These are phyloP conservation scores for Lates japonicus DNA, from an alignment of 2,797 vertebrate genomes.

Conservation along the genomic window DNA sequence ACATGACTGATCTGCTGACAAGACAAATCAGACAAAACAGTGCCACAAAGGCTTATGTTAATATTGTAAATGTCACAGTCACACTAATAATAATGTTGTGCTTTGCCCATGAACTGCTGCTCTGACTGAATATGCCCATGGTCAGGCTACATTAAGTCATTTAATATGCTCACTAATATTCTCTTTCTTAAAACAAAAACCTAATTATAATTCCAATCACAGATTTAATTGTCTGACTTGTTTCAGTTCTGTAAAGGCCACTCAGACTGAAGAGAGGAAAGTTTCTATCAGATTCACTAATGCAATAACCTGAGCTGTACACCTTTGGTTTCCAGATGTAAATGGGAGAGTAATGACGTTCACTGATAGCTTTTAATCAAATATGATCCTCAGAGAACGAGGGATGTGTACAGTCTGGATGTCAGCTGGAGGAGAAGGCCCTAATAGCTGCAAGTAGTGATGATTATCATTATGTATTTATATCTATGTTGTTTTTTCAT, in stretches of 20 bases:
- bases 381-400: constrained; percentile 34
- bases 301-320: constrained; percentile 37
- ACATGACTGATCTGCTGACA: not conserved
- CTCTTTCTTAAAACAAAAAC: constrained; percentile 43
- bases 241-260: constrained; percentile 35
- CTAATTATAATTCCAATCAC: constrained; percentile 57
- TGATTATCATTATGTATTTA: not conserved
- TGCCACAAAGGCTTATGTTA: not conserved
- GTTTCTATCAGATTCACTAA: constrained; percentile 44
- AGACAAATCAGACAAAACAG: not conserved
- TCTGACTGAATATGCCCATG: constrained; percentile 43
- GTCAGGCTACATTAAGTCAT: constrained; percentile 62
- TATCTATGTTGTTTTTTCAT: not conserved
- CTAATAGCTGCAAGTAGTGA: not conserved
- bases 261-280: constrained; percentile 14
- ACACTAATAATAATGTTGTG: constrained; percentile 5
- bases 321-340: constrained; percentile 48
- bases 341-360: constrained; percentile 56
- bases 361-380: constrained; percentile 58
- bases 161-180: constrained; percentile 57
- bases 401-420: constrained; percentile 6
- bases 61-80: constrained; percentile 18
- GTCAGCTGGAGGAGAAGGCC: not conserved
- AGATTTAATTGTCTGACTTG: constrained; percentile 48
- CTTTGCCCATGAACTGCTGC: constrained; percentile 6